Evolutionary conservation across 2,113 vertebrate species (phyloP).

Genomic region (Hypomesus transpacificus): DNA sequence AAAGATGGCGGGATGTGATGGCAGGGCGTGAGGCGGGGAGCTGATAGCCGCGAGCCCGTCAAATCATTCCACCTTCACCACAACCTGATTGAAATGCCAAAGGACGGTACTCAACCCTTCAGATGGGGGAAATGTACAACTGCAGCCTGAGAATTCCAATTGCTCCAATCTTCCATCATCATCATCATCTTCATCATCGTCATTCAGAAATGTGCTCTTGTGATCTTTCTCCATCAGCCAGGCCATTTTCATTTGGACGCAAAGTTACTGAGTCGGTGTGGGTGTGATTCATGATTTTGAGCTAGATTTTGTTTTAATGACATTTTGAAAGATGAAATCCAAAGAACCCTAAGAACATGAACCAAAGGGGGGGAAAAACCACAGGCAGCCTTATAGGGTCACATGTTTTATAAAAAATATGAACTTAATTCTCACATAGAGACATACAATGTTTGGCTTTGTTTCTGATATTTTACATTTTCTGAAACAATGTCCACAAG

Average conservation of each 20-base stretch:
- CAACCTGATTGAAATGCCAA: slow-evolving; percentile 59
- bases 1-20: background rate
- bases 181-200: slow-evolving; percentile 26
- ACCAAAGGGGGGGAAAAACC: background rate
- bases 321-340: background rate
- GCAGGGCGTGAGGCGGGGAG: slow-evolving; percentile 20
- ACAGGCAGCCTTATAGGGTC: slow-evolving; percentile 52
- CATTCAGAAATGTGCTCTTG: background rate
- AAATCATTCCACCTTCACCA: slow-evolving; percentile 39
- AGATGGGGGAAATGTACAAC: slow-evolving; percentile 11
- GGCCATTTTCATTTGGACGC: background rate
- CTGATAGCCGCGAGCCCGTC: slow-evolving; percentile 40
- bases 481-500: no score
- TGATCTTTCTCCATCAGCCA: slow-evolving; percentile 1
- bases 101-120: slow-evolving; percentile 41
- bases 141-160: slow-evolving; percentile 28
- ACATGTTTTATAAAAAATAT: slow-evolving; percentile 86
- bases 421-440: slow-evolving; percentile 79
- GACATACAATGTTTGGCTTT: slow-evolving; percentile 74
- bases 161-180: slow-evolving; percentile 13
- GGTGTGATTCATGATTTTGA: background rate
- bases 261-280: background rate
- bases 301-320: background rate
- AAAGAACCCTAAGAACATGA: background rate
- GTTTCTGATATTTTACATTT: slow-evolving; percentile 59